phyloP scores from a whole-genome alignment of 2,888 invertebrate species.

The Acleris emargana region DNA sequence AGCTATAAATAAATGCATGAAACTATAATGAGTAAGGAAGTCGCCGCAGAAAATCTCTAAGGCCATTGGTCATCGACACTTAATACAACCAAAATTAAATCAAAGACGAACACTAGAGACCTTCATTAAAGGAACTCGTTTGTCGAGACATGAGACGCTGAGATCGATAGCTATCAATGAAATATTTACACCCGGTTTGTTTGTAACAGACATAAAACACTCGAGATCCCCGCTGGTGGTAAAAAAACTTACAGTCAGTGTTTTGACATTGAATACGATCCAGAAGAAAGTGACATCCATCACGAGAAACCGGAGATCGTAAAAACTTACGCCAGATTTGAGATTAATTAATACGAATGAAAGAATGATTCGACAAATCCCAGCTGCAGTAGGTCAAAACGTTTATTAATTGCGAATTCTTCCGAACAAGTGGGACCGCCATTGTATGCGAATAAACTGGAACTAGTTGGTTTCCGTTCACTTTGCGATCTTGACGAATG shows the following conservation, averaged over 20 bases:
- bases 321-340: constrained; percentile 58
- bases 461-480: constrained; percentile 71
- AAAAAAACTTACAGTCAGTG: constrained; percentile 15
- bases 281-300: constrained; percentile 68
- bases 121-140: constrained; percentile 32
- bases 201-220: constrained; percentile 43
- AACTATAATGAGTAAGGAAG: constrained; percentile 21
- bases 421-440: constrained; percentile 70
- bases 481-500: constrained; percentile 62
- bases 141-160: constrained; percentile 13
- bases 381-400: constrained; percentile 71
- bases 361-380: constrained; percentile 70
- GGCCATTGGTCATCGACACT: constrained; percentile 28
- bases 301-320: constrained; percentile 54
- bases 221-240: constrained; percentile 18
- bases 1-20: constrained; percentile 6
- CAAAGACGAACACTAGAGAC: constrained; percentile 22
- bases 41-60: constrained; percentile 18
- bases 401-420: constrained; percentile 78
- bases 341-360: constrained; percentile 70
- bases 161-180: constrained; percentile 34
- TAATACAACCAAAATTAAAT: constrained; percentile 14
- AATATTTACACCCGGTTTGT: constrained; percentile 28
- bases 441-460: constrained; percentile 74
- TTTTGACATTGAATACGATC: constrained; percentile 49